A percentile compares a stretch with the other conserved stretches of the same genome.
Evolutionary conservation across 64 coral and sea anemone genomes (phyloP).

Genomic region (Montipora capricornis): DNA sequence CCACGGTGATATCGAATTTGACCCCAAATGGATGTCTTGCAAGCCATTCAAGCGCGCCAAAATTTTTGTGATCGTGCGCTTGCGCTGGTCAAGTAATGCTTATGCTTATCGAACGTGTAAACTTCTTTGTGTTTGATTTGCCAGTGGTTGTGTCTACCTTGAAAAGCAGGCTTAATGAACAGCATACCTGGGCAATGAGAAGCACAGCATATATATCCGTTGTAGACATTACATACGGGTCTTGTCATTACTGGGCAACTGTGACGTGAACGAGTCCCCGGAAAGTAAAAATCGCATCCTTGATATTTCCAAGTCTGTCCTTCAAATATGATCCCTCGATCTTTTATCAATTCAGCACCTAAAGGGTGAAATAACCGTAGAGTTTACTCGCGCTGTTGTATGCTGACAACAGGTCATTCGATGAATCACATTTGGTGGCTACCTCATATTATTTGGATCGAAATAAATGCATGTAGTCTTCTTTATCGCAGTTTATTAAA

Average conservation of each 20-base stretch:
- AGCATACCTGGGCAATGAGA: background rate
- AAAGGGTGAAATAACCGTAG: background rate
- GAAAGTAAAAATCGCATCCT: slow-evolving; percentile 9
- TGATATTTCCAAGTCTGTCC: slow-evolving; percentile 11
- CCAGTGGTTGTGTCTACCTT: no score
- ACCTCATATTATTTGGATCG: no score
- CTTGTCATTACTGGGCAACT: background rate
- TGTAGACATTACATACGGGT: slow-evolving; percentile 15
- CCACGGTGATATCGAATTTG: no score
- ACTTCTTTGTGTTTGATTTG: no score
- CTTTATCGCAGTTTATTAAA: no score
- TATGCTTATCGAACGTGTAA: background rate
- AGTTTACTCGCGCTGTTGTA: background rate
- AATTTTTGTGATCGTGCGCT: no score
- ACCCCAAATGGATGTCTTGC: no score
- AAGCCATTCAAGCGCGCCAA: no score
- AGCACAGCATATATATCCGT: slow-evolving; percentile 38
- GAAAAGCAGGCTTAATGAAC: no score
- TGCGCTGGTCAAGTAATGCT: no score
- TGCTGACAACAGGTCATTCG: background rate
- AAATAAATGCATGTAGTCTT: no score
- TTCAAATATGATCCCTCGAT: background rate
- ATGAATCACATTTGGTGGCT: no score
- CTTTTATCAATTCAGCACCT: slow-evolving; percentile 6
- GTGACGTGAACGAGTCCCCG: background rate